Conservation (phyloP, 2,888 invertebrate genomes). For the Seira sanloemensis region DNA sequence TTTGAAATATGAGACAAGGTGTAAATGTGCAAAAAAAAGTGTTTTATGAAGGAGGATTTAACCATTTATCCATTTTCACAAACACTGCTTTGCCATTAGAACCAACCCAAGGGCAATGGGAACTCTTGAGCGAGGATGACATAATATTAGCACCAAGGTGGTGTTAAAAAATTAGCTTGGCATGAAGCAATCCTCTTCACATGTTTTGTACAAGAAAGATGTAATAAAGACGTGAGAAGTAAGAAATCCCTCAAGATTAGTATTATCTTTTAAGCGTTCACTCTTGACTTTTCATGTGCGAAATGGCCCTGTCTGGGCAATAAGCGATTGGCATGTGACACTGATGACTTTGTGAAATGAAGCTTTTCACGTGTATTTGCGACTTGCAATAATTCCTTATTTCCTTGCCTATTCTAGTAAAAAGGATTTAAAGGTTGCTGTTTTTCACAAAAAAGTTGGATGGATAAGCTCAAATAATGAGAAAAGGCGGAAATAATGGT, state of each 20-base stretch:
- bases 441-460: no score
- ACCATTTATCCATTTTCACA: constrained; percentile 11
- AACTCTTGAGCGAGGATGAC: not conserved
- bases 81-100: constrained; percentile 33
- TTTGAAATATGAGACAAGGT: constrained; percentile 48
- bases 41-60: constrained; percentile 29
- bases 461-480: no score
- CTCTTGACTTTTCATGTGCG: not conserved
- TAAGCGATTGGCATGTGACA: not conserved
- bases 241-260: constrained; percentile 24
- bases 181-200: not conserved
- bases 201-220: not conserved
- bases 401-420: no score
- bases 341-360: constrained; percentile 27
- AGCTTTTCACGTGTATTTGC: constrained; percentile 24
- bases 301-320: not conserved
- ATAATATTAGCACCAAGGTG: constrained; percentile 13
- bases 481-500: no score
- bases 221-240: not conserved
- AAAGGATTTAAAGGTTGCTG: no score
- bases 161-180: not conserved
- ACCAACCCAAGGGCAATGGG: constrained; percentile 3
- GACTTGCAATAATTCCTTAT: not conserved
- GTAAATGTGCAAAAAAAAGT: constrained; percentile 52
- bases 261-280: constrained; percentile 18